phyloP scores from a whole-genome alignment of 2,113 vertebrate genomes.

The Aptenodytes forsteri region DNA sequence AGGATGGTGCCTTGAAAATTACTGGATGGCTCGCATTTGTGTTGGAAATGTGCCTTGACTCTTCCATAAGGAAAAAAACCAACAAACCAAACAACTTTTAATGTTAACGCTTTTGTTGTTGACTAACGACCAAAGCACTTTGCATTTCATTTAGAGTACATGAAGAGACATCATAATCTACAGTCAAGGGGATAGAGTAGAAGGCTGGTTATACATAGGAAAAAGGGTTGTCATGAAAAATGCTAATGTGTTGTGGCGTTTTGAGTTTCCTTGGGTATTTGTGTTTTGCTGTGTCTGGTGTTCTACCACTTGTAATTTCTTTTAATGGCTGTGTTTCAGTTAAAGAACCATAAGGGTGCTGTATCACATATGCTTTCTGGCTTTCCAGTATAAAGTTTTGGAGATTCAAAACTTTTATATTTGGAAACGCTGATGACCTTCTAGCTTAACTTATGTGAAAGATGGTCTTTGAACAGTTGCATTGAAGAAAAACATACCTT shows the following conservation, averaged over 20 bases:
- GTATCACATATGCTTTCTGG: neutral
- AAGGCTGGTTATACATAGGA: neutral
- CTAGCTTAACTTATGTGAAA: neutral
- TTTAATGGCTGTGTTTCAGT: neutral
- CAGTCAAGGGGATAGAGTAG: neutral
- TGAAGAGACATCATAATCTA: neutral
- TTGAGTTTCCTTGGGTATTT: neutral
- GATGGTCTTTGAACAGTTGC: neutral
- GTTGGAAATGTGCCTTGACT: neutral
- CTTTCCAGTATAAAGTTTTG: neutral
- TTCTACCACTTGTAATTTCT: neutral
- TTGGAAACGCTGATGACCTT: neutral
- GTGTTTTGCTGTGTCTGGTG: neutral
- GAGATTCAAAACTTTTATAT: neutral
- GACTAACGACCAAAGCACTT: neutral
- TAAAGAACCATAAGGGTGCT: neutral
- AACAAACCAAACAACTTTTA: neutral
- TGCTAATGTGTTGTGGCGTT: accelerated
- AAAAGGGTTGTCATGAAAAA: neutral
- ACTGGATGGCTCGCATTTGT: neutral
- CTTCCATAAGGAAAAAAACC: neutral
- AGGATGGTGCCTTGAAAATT: neutral
- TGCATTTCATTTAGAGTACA: neutral
- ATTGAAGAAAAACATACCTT: neutral
- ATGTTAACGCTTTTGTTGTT: neutral